Evolutionary conservation across 2,797 vertebrate species (phyloP).

Genomic region (Xenentodon cancila): DNA sequence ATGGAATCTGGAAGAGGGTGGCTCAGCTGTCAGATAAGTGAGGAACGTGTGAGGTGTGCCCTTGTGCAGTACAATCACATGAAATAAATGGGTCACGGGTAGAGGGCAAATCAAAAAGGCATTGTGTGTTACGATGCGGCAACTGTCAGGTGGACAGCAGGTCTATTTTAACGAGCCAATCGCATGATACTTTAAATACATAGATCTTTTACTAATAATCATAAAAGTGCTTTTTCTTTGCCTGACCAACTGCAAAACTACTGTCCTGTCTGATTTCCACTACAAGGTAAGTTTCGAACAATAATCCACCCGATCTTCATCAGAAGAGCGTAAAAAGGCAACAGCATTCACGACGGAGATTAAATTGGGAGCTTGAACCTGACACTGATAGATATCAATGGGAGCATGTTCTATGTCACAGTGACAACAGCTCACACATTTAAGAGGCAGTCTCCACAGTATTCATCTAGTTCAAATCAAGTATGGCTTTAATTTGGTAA

Average conservation of each 20-base stretch:
- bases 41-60: slow-evolving; percentile 43
- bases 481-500: slow-evolving; percentile 34
- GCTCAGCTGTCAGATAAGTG: slow-evolving; percentile 58
- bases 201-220: slow-evolving; percentile 73
- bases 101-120: slow-evolving; percentile 70
- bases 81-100: slow-evolving; percentile 69
- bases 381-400: slow-evolving; percentile 1
- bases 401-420: background rate
- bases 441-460: slow-evolving; percentile 6
- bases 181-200: slow-evolving; percentile 61
- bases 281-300: slow-evolving; percentile 71
- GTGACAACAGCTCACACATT: slow-evolving; percentile 16
- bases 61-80: slow-evolving; percentile 54
- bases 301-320: slow-evolving; percentile 15
- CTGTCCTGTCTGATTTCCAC: slow-evolving; percentile 46
- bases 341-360: background rate
- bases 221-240: slow-evolving; percentile 67
- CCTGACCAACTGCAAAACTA: slow-evolving; percentile 26
- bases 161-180: slow-evolving; percentile 83
- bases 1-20: slow-evolving; percentile 42
- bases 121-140: slow-evolving; percentile 53
- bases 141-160: slow-evolving; percentile 70
- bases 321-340: slow-evolving; percentile 12
- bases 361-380: slow-evolving; percentile 5
- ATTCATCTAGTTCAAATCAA: slow-evolving; percentile 12